Evolutionary conservation across 2,888 invertebrate species (phyloP).

Genomic region (Lysandra bellargus): DNA sequence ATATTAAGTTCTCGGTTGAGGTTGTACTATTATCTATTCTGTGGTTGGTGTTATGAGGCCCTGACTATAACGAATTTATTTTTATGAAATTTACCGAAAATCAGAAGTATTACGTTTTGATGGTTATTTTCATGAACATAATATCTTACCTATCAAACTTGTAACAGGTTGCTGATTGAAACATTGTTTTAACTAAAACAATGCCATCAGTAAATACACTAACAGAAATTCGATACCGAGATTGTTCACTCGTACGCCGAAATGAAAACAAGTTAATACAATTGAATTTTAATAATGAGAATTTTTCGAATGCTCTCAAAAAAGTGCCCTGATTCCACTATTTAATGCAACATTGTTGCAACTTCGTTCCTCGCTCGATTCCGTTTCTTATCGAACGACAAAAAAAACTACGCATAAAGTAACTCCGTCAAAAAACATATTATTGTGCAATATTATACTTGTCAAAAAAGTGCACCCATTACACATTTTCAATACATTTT

Average conservation of each 20-base stretch:
- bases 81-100: too few relatives aligned
- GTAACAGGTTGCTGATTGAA: neutral
- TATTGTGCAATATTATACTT: too few relatives aligned
- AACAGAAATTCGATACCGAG: constrained; percentile 18
- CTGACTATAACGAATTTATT: too few relatives aligned
- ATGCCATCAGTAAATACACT: constrained; percentile 13
- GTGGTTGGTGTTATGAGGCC: too few relatives aligned
- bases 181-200: neutral
- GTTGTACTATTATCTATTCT: too few relatives aligned
- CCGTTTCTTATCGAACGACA: neutral
- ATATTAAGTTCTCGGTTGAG: too few relatives aligned
- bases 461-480: too few relatives aligned
- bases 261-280: constrained; percentile 64
- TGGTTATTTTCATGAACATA: too few relatives aligned
- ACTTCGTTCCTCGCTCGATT: neutral
- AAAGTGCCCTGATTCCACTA: neutral
- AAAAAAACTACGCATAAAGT: too few relatives aligned
- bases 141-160: neutral
- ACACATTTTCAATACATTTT: too few relatives aligned
- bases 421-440: too few relatives aligned
- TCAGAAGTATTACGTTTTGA: too few relatives aligned
- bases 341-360: neutral
- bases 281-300: constrained; percentile 66
- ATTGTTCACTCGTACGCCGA: constrained; percentile 37
- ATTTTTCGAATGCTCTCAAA: constrained; percentile 60